Percentiles rank a stretch among this genome's conserved stretches.
Evolutionary conservation across 2,888 invertebrate genomes (phyloP).

Genomic region (Eristalis intricaria): DNA sequence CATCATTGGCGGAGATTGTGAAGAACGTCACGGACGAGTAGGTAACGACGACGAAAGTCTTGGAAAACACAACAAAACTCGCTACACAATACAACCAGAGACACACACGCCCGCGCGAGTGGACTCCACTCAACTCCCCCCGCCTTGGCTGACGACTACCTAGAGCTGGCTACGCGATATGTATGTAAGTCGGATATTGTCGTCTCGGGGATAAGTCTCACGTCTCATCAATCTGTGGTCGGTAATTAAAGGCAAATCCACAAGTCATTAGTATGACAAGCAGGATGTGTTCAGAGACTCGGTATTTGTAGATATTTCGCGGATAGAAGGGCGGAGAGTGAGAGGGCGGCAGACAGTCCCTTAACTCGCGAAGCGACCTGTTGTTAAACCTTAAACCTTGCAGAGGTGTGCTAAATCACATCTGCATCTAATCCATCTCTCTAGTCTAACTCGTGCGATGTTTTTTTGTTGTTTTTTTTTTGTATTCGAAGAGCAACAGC

Average conservation of each 20-base stretch:
- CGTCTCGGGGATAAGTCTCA: neutral
- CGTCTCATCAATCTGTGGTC: neutral
- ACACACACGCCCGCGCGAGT: neutral
- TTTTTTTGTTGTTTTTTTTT: neutral
- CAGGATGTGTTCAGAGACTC: slow-evolving; percentile 52
- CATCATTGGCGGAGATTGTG: slow-evolving; percentile 14
- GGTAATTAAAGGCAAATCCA: slow-evolving; percentile 63
- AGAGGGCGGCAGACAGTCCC: neutral
- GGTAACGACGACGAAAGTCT: slow-evolving; percentile 35
- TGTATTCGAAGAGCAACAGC: slow-evolving; percentile 64
- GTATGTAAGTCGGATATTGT: neutral
- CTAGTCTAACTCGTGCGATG: neutral
- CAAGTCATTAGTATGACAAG: slow-evolving; percentile 65
- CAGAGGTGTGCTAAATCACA: slow-evolving; percentile 5
- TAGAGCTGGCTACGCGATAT: too few relatives aligned
- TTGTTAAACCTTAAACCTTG: neutral
- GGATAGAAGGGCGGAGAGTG: neutral
- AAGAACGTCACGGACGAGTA: slow-evolving; percentile 40
- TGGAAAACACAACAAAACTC: slow-evolving; percentile 16
- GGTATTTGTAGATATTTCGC: slow-evolving; percentile 37
- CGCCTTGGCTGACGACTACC: neutral
- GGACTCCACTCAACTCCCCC: neutral
- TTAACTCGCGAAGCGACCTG: neutral
- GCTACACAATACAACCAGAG: slow-evolving; percentile 21
- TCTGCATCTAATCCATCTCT: slow-evolving; percentile 26